phyloP scores from a whole-genome alignment of 2,888 invertebrate genomes.

The Cryptocephalus moraei region DNA sequence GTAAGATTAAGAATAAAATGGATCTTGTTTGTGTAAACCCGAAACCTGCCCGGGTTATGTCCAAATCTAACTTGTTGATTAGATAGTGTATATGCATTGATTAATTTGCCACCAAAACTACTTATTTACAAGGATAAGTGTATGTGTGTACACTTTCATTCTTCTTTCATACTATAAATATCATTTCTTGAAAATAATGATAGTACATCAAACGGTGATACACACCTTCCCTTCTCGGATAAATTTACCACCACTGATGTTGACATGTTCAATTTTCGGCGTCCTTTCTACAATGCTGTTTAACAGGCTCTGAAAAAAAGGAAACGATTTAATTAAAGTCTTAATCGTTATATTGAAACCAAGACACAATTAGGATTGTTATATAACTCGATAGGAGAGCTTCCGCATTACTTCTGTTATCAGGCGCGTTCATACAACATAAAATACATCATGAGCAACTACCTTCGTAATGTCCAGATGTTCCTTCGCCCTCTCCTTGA shows the following conservation, averaged over 20 bases:
- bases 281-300: slow-evolving; percentile 88
- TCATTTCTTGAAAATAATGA: too few relatives aligned
- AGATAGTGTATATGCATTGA: too few relatives aligned
- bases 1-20: too few relatives aligned
- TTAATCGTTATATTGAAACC: too few relatives aligned
- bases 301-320: slow-evolving; percentile 67
- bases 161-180: too few relatives aligned
- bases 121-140: background rate
- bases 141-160: slow-evolving; percentile 11
- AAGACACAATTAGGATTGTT: too few relatives aligned
- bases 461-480: slow-evolving; percentile 74
- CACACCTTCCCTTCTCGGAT: slow-evolving; percentile 95
- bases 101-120: background rate
- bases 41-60: too few relatives aligned
- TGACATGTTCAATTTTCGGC: slow-evolving; percentile 90
- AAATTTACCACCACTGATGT: slow-evolving; percentile 88
- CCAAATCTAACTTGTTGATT: too few relatives aligned
- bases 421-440: background rate
- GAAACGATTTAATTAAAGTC: background rate
- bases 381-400: too few relatives aligned
- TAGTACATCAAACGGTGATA: too few relatives aligned
- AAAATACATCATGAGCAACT: slow-evolving; percentile 23
- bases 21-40: too few relatives aligned
- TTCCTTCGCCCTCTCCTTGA: slow-evolving; percentile 58
- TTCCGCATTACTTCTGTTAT: too few relatives aligned